Conservation (phyloP, 2,113 vertebrate species). For the Neomonachus schauinslandi region DNA sequence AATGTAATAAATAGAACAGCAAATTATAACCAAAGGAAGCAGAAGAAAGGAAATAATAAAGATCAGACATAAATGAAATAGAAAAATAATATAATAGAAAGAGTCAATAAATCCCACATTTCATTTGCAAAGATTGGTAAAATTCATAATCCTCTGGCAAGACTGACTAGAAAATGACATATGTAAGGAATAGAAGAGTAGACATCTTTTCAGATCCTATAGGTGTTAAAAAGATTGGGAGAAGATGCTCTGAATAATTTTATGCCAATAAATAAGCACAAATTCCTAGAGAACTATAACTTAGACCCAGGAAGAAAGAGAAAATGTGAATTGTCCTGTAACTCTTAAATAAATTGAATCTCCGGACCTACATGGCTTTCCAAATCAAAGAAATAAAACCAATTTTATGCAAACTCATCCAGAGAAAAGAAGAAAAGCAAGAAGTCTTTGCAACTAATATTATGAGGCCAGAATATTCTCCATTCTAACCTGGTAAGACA, state of each 20-base stretch:
- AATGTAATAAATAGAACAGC: neutral
- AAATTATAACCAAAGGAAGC: neutral
- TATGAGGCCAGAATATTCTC: neutral
- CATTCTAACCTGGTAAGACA: neutral
- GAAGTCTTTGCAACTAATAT: neutral
- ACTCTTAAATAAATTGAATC: neutral
- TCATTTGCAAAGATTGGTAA: neutral
- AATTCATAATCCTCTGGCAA: neutral
- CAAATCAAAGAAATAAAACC: conserved; percentile 15
- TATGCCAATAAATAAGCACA: conserved; percentile 7
- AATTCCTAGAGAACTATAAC: neutral
- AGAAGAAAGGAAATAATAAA: neutral
- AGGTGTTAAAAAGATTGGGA: neutral
- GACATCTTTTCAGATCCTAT: neutral
- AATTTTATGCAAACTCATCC: neutral
- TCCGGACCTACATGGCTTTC: neutral
- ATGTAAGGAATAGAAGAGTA: neutral
- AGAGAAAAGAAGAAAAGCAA: neutral
- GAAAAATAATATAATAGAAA: neutral
- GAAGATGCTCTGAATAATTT: neutral
- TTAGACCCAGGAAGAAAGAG: neutral
- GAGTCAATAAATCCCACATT: neutral
- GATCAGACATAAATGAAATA: neutral
- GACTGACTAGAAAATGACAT: neutral
- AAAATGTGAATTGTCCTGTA: neutral